Percentiles rank a stretch among this genome's conserved stretches.
phyloP scores from a whole-genome alignment of 1,140 invertebrate species.

The Bombus affinis region DNA sequence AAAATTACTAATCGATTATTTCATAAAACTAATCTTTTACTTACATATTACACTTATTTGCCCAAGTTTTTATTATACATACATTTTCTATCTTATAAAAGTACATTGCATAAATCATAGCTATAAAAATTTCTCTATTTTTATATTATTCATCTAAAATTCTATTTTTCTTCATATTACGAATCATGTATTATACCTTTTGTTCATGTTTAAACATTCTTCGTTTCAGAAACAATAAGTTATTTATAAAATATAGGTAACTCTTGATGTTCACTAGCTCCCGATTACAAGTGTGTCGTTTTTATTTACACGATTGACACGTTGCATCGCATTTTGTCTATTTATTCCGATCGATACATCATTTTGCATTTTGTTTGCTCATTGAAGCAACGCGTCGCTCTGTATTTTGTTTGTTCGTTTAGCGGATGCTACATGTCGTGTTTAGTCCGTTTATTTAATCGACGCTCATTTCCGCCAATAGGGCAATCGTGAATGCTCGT shows the following conservation, averaged over 20 bases:
- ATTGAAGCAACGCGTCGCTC: background rate
- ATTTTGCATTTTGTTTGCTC: conserved; percentile 1
- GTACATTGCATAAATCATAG: too few species aligned
- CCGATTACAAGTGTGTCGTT: background rate
- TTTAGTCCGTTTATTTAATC: background rate
- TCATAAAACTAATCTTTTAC: too few species aligned
- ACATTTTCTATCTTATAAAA: too few species aligned
- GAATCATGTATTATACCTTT: too few species aligned
- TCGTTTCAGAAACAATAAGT: too few species aligned
- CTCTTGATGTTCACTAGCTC: background rate
- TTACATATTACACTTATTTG: too few species aligned
- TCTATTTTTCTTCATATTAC: too few species aligned
- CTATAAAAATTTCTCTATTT: too few species aligned
- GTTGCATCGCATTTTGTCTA: background rate
- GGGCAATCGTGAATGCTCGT: background rate
- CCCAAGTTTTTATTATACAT: too few species aligned
- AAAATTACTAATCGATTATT: too few species aligned
- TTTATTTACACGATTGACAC: background rate
- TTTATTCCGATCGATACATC: background rate
- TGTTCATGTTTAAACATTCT: too few species aligned
- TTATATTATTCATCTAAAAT: too few species aligned
- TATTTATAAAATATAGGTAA: background rate
- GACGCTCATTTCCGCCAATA: background rate
- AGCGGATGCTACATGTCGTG: background rate
- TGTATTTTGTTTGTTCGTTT: background rate